Evolutionary conservation across 2,797 vertebrate genomes (phyloP).

Genomic region (Anas capensis): DNA sequence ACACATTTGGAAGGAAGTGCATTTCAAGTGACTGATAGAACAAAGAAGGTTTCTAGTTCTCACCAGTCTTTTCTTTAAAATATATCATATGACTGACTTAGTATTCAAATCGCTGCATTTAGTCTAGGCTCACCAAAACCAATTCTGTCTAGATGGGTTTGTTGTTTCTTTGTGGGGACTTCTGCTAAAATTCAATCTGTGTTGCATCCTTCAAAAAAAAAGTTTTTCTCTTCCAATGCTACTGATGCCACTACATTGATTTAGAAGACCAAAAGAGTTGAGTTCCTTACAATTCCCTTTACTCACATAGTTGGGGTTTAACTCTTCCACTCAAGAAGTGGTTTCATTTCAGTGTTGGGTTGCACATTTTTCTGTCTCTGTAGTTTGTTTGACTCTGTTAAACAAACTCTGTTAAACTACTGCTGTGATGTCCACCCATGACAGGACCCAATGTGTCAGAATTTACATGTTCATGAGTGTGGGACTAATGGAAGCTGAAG

Average conservation of each 20-base stretch:
- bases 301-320: background rate
- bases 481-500: background rate
- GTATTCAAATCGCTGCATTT: constrained; percentile 27
- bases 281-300: background rate
- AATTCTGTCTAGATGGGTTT: background rate
- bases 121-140: background rate
- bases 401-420: no score
- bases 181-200: background rate
- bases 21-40: constrained; percentile 9
- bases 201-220: background rate
- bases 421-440: background rate
- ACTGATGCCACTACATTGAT: background rate
- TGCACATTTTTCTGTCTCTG: background rate
- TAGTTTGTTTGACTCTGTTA: background rate
- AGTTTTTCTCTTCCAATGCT: background rate
- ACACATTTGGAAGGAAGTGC: constrained; percentile 17
- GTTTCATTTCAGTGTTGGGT: background rate
- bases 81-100: background rate
- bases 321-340: background rate
- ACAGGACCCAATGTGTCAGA: background rate
- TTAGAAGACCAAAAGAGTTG: background rate
- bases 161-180: background rate
- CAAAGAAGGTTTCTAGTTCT: constrained; percentile 40
- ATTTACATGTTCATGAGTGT: fast-evolving
- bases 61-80: background rate